Base-by-base conservation (phyloP, 1,140 invertebrate species). In the Lanistes nyassanus region DNA sequence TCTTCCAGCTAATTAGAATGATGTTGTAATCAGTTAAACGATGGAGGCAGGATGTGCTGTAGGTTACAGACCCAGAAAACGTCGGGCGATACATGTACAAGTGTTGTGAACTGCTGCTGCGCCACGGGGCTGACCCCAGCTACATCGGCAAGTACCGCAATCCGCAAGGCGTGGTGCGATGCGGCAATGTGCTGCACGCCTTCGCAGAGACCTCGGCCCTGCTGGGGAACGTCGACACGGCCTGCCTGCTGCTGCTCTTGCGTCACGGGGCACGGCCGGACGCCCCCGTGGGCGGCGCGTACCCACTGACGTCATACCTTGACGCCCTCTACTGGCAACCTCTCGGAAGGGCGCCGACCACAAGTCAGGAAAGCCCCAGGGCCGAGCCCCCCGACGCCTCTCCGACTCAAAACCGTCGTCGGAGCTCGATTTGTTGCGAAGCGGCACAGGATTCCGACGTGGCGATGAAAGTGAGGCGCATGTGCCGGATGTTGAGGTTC, bases 221-320 rank as follows among this genome's bases (percentile, higher is more conserved):
- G 67, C 76, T 77, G 79, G 81, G 36, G 19, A 34, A 37, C 31
- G 37, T 83, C 5, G 80, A 82, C 53, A 56, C 75, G 6, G 72
- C 75, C 11, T 76, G 71, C 16, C 65, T 83, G 56, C 34, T 67
- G 19, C 76, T 84, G 13, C 60, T 86, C 13, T 62, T 86, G 31
- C 80, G 79, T 26, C 77, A 83, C 75, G 85, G 85, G 1, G 81
- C 81, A 19, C 74, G 85, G 68, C 81, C 83, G 1, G 79, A 83
- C 74, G 42, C 55, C 2, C 53, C 66, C 23, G 60, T 64, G 19
- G 53, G 47, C 36, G 71, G 58, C 31, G n/a, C 26, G 42, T 72
- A 36, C 47, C 75, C 66, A 21, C n/a, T 75, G 66, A 69, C n/a
- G n/a, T 29, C 42, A 3, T 75, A 53, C 64, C 67, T 36, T 51